Percentiles rank a stretch among this genome's conserved stretches.
These are phyloP conservation scores for Zaprionus ornatus DNA, from an alignment of 1,140 invertebrate species.

Conservation along the genomic window DNA sequence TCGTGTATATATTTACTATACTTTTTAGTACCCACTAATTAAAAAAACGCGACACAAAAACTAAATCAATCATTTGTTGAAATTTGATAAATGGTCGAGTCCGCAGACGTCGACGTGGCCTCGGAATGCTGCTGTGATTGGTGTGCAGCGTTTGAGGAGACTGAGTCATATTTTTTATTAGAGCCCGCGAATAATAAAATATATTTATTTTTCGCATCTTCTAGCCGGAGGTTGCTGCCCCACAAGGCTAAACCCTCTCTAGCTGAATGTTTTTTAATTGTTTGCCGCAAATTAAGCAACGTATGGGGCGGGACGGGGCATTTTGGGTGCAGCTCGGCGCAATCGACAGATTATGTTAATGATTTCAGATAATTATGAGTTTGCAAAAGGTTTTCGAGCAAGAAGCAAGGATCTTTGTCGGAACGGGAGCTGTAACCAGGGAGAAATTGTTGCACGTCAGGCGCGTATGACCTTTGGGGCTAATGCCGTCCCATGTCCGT, in stretches of 20 bases:
- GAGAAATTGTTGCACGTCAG: constrained; percentile 48
- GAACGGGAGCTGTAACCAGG: constrained; percentile 69
- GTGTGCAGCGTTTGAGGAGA: background rate
- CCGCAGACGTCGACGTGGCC: constrained; percentile 2
- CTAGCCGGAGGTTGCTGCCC: background rate
- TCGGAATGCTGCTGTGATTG: background rate
- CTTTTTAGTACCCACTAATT: constrained; percentile 61
- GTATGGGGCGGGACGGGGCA: constrained; percentile 18
- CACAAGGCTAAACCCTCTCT: background rate
- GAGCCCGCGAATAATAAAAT: background rate
- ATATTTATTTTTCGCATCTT: constrained; percentile 19
- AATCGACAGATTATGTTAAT: constrained; percentile 78
- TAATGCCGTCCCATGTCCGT: constrained; percentile 16
- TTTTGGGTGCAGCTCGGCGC: constrained; percentile 37
- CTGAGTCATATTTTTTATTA: constrained; percentile 7
- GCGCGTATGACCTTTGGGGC: constrained; percentile 68
- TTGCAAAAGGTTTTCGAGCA: constrained; percentile 29
- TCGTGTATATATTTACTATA: constrained; percentile 49
- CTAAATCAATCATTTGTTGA: constrained; percentile 77
- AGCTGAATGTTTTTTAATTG: constrained; percentile 2
- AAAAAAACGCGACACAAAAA: constrained; percentile 59
- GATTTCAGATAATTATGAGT: constrained; percentile 68
- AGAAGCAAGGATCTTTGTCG: background rate
- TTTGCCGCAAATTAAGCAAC: constrained; percentile 35
- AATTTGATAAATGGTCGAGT: constrained; percentile 76